These are phyloP conservation scores for Pangasianodon hypophthalmus DNA, from an alignment of 2,113 vertebrate species.

Conservation along the genomic window DNA sequence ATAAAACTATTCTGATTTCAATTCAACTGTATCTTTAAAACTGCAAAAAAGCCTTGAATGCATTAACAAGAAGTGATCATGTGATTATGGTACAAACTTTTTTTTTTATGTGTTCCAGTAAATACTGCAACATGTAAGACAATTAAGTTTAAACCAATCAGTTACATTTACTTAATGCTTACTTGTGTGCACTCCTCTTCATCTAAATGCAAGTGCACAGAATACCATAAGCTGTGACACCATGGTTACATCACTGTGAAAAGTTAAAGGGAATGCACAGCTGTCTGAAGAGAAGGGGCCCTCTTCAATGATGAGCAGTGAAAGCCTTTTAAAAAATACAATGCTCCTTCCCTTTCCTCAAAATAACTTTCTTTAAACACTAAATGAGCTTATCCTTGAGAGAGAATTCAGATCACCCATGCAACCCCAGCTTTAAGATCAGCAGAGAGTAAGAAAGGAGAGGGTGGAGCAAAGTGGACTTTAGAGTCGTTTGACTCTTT, in stretches of 20 bases:
- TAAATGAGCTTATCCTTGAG: slow-evolving; percentile 54
- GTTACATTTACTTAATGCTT: slow-evolving; percentile 7
- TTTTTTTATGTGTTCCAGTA: neutral
- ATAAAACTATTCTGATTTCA: neutral
- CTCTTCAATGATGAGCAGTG: slow-evolving; percentile 38
- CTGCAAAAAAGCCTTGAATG: neutral
- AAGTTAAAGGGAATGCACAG: slow-evolving; percentile 39
- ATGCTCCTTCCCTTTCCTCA: slow-evolving; percentile 48
- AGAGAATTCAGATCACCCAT: slow-evolving; percentile 44
- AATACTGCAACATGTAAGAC: neutral
- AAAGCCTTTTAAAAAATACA: slow-evolving; percentile 45
- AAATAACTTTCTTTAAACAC: slow-evolving; percentile 46
- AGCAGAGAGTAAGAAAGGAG: slow-evolving; percentile 22
- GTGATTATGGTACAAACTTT: neutral
- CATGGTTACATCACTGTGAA: slow-evolving; percentile 41
- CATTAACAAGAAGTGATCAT: neutral
- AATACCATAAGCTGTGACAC: slow-evolving; percentile 12
- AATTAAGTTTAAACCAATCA: neutral
- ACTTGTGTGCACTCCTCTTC: neutral
- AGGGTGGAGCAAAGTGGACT: slow-evolving; percentile 42
- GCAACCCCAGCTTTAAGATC: slow-evolving; percentile 44
- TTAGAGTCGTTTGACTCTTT: slow-evolving; percentile 47
- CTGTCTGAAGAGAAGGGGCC: slow-evolving; percentile 44
- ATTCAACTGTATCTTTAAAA: neutral
- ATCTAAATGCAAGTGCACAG: slow-evolving; percentile 5